Conservation (phyloP, 2,888 invertebrate genomes). For the Ischnus inquisitorius region DNA sequence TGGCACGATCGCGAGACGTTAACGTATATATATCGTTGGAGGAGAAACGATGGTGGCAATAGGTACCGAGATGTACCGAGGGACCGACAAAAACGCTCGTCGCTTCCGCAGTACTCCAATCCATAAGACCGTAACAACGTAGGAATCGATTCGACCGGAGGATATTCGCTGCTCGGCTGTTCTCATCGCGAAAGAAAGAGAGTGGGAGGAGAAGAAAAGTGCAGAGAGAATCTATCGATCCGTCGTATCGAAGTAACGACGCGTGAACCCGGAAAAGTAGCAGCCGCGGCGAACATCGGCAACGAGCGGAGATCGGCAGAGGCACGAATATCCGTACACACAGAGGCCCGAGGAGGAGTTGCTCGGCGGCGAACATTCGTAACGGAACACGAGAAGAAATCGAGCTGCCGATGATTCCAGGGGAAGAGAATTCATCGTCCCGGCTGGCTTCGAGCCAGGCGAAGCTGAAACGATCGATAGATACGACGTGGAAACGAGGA, state of each 20-base stretch:
- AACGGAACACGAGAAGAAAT: constrained; percentile 77
- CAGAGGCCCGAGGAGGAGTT: constrained; percentile 19
- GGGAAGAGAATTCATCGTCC: constrained; percentile 61
- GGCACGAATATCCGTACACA: constrained; percentile 46
- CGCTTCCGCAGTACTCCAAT: constrained; percentile 78
- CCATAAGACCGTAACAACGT: constrained; percentile 76
- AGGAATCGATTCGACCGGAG: constrained; percentile 53
- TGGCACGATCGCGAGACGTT: neutral
- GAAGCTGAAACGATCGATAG: neutral
- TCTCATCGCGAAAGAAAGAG: constrained; percentile 20
- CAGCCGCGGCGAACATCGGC: constrained; percentile 16
- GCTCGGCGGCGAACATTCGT: constrained; percentile 70
- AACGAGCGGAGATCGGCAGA: constrained; percentile 42
- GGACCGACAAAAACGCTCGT: constrained; percentile 67
- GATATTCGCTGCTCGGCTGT: constrained; percentile 32
- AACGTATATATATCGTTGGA: neutral
- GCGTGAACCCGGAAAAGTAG: constrained; percentile 78
- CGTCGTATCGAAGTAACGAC: constrained; percentile 74
- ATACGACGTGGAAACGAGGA: neutral
- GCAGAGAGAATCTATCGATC: constrained; percentile 65
- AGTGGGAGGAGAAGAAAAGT: constrained; percentile 7
- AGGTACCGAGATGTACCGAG: constrained; percentile 57
- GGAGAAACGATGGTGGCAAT: constrained; percentile 40
- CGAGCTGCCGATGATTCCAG: constrained; percentile 73
- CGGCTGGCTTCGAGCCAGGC: constrained; percentile 52